phyloP scores from a whole-genome alignment of 2,113 vertebrate genomes.

The Orcinus orca region DNA sequence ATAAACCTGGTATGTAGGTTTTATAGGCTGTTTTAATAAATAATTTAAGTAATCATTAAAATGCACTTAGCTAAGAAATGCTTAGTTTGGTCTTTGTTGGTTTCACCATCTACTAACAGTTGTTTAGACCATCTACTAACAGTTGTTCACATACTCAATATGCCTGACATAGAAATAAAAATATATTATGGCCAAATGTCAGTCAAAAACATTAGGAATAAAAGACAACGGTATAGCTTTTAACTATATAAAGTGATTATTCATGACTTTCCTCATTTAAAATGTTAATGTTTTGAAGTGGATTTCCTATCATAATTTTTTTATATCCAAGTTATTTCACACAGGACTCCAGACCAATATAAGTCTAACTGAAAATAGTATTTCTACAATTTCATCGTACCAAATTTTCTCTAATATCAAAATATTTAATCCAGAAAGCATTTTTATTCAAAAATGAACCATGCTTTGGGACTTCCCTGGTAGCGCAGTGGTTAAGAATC shows the following conservation, averaged over 20 bases:
- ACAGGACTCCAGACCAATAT: not conserved
- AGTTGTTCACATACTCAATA: not conserved
- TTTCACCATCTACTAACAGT: not conserved
- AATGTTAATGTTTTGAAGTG: constrained; percentile 15
- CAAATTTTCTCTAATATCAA: not conserved
- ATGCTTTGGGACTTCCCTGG: not conserved
- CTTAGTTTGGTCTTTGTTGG: not conserved
- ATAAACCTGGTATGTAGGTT: not conserved
- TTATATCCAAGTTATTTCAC: not conserved
- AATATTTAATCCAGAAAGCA: constrained; percentile 43
- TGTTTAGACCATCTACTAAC: not conserved
- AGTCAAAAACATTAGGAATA: constrained; percentile 10
- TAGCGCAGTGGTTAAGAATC: no score
- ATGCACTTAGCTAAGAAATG: constrained; percentile 15
- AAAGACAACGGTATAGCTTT: not conserved
- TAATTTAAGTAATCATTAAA: constrained; percentile 1
- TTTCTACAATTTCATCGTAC: not conserved
- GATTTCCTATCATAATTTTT: constrained; percentile 31
- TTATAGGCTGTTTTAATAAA: constrained; percentile 5
- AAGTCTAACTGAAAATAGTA: not conserved
- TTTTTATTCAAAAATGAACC: not conserved
- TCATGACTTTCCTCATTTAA: constrained; percentile 28
- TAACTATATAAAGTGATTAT: not conserved
- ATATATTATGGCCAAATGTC: not conserved
- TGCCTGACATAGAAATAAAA: not conserved